Conservation (phyloP, 1,140 invertebrate species). For the Parasteatoda tepidariorum region DNA sequence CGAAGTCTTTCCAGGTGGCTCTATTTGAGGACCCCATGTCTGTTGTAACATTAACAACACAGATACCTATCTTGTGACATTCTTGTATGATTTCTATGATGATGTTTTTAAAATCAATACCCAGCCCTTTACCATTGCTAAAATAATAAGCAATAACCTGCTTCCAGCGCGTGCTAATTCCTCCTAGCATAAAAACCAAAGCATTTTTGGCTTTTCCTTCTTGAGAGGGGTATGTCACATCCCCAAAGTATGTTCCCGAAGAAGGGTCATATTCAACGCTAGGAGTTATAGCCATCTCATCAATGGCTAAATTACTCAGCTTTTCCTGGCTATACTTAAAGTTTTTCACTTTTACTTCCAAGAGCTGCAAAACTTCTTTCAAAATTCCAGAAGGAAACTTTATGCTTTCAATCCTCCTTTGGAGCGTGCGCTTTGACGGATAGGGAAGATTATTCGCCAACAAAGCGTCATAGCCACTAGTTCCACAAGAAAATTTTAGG, state of each 20-base stretch:
- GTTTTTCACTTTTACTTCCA: no score
- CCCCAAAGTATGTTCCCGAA: neutral
- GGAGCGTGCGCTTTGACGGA: neutral
- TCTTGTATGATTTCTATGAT: neutral
- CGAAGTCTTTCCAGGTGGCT: neutral
- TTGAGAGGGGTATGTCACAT: slow-evolving; percentile 1
- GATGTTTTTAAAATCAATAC: neutral
- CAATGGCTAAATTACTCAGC: neutral
- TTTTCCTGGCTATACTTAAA: no score
- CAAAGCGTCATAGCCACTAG: neutral
- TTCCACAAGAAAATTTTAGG: neutral
- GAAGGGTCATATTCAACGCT: neutral
- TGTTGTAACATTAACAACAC: neutral
- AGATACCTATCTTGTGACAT: neutral
- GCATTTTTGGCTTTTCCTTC: neutral
- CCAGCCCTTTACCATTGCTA: neutral
- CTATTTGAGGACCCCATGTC: neutral
- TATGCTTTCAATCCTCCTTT: neutral
- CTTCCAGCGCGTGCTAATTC: neutral
- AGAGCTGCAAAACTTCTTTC: no score
- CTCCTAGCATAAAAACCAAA: no score
- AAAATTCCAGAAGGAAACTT: neutral
- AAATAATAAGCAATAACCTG: neutral
- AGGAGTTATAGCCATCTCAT: no score
- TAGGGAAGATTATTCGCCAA: no score